Evolutionary conservation across 2,797 vertebrate genomes (phyloP), one percentile per base, ranked within the genome.

Genomic region (Falco concolor): DNA sequence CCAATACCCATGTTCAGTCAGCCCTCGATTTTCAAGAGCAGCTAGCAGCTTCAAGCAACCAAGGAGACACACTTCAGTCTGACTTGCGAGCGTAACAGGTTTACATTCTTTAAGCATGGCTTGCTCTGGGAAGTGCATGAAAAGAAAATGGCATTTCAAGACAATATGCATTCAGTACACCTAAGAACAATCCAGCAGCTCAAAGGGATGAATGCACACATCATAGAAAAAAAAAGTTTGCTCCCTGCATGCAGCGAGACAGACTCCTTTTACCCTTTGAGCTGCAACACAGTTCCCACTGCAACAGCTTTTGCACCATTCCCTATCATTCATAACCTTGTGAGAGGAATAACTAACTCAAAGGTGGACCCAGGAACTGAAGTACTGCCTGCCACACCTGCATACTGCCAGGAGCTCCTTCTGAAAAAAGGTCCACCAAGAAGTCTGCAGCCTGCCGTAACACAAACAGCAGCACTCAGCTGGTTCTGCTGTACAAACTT

Each of bases 181-280:
- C 24, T 32, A 60, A 70, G 44, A 87, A 85, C 34, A 59, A 23
- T 49, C 67, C 85, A 73, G 40, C 65, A 93, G n/a, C 65, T 61
- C 30, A 44, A 50, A 61, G 27, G 63, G 25, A 81, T 34, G 19
- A 78, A 45, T 4, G 1, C 9, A 72, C 2, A 32, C 6, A 30
- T 3, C 6, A n/a, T 0, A 25, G 7, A 27, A 60, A 54, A 49
- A 45, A 12, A 57, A 21, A 0, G 4, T 36, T 27, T 68, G 10
- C 9, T 56, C 19, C 42, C 40, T 7, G 5, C 12, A 17, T 4
- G 9, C 49, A 89, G 49, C 23, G 57, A 81, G 19, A 56, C 8
- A 11, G 28, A 34, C 28, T 40, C 8, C 15, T 59, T 64, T 53
- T 22, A 54, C 20, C 36, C 34, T 50, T 2, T 7, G 8, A 88